Base-by-base conservation (phyloP, 2,888 invertebrate species). In the Drosophila prolongata region DNA sequence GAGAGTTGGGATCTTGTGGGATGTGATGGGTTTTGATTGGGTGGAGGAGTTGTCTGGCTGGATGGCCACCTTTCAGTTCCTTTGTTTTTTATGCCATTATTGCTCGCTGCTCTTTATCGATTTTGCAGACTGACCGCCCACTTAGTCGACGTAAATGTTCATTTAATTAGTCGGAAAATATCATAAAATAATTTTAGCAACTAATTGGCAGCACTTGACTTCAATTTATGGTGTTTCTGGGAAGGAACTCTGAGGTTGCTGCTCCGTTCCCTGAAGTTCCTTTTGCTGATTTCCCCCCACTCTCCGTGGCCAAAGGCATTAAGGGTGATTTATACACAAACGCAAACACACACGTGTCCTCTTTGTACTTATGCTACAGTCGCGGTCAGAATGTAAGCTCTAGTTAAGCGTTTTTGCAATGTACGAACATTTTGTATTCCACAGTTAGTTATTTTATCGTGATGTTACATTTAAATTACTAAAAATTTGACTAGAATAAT, bases 151-250 rank as follows among this genome's bases (percentile, higher is more conserved):
- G 56, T 70, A 68, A 49, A 64, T 80, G 70, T 69, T 68, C 54
- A 70, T 79, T 87, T 87, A 82, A 87, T 87, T 87, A 87, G 79
- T 85, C 77, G 82, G 67, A 73, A 77, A 78, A 81, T 87, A 82
- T 72, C 84, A 83, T 83, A 77, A 87, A 81, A 81, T 87, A 78
- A 87, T 87, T 83, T 83, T 72, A 77, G 82, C 85, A 87, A 77
- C 82, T 83, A 85, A 83, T 83, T 83, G 82, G 88, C 82, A 83
- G 82, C 79, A 85, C 86, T 85, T 87, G 88, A 87, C 82, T 81
- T 82, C 86, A 85, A 83, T 83, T 83, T 85, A 87, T 83, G 75
- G 60, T 61, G 54, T 43, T 61, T 53, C 19, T 47, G 44, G 54
- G 58, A 52, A 42, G 35, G 11, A 35, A 35, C 46, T 1, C 46